Conservation (phyloP, 2,888 invertebrate genomes). For the Steromphala cineraria region DNA sequence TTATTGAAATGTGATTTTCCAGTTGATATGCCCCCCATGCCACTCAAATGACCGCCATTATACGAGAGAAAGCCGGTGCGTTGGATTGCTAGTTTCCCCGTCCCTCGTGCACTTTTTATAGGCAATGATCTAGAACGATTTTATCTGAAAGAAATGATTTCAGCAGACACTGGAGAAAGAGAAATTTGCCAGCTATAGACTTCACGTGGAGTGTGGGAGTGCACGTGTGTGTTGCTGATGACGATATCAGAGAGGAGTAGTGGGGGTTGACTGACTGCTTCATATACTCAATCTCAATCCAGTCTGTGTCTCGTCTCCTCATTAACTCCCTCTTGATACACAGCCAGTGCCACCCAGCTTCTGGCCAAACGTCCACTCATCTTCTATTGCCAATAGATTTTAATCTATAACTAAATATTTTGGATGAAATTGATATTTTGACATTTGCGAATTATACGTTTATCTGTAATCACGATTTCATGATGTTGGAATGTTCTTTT, state of each 20-base stretch:
- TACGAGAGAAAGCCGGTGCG: background rate
- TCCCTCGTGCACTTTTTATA: conserved; percentile 10
- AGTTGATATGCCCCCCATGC: conserved; percentile 10
- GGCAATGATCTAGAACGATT: conserved; percentile 17
- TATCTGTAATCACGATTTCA: too few relatives aligned
- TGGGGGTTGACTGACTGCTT: too few relatives aligned
- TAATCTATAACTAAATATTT: too few relatives aligned
- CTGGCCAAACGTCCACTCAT: too few relatives aligned
- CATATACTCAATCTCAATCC: too few relatives aligned
- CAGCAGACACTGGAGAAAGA: conserved; percentile 3
- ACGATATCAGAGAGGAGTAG: background rate
- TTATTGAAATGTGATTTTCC: conserved; percentile 18
- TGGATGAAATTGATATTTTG: too few relatives aligned
- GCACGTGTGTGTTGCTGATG: conserved; percentile 1
- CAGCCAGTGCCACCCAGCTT: too few relatives aligned
- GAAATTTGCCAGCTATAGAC: conserved; percentile 12
- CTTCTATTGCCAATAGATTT: too few relatives aligned
- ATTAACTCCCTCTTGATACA: too few relatives aligned
- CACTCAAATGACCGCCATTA: conserved; percentile 16
- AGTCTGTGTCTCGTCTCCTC: too few relatives aligned
- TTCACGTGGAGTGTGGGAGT: background rate
- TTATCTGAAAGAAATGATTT: conserved; percentile 9
- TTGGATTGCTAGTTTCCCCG: background rate
- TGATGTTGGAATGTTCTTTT: too few relatives aligned
- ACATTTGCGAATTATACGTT: too few relatives aligned